Evolutionary conservation across 2,113 vertebrate genomes (phyloP), one percentile per base, ranked within the genome.

Genomic region (Triplophysa siluroides): DNA sequence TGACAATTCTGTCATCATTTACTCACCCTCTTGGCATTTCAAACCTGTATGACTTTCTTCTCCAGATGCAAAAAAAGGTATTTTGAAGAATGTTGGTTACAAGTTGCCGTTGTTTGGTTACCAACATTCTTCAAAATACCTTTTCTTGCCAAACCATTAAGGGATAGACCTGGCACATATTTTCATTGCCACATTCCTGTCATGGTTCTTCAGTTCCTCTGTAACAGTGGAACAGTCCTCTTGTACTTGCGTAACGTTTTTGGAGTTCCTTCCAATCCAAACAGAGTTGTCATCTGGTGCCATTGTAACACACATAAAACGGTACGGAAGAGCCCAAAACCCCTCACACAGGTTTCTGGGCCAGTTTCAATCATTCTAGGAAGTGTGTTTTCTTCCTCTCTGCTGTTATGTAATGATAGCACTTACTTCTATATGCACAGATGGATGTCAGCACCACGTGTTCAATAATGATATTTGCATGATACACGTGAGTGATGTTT

Each of bases 241-340:
- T 33, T 5, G 29, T 33, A 50, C 16, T 64, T 69, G 66, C 38
- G 38, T 61, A 78, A 69, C 4, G 0, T 21, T 70, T 76, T 70
- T 68, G 65, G 64, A 60, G 58, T 47, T 18, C 26, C 13, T 11
- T 66, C 75, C 75, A 58, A 38, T 58, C 26, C 56, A 69, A 78
- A 69, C 66, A 77, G 67, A 54, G 52, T 50, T 26, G 74, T 71
- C 73, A 72, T 76, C 75, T 78, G 74, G 80, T 82, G 54, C 33
- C 66, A 13, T 26, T 81, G 26, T 56, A 33, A 71, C 74, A 71
- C 74, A 47, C 19, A n/a, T 45, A 69, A 70, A 63, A 70, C 67
- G 64, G 24, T 33, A 41, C 62, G 23, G 52, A 23, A 26, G 24
- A 74, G 33, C 62, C 67, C 50, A 24, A 56, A 47, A 60, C 41